These are phyloP conservation scores for Papilio demoleus DNA, from an alignment of 2,888 invertebrate species.

Conservation along the genomic window DNA sequence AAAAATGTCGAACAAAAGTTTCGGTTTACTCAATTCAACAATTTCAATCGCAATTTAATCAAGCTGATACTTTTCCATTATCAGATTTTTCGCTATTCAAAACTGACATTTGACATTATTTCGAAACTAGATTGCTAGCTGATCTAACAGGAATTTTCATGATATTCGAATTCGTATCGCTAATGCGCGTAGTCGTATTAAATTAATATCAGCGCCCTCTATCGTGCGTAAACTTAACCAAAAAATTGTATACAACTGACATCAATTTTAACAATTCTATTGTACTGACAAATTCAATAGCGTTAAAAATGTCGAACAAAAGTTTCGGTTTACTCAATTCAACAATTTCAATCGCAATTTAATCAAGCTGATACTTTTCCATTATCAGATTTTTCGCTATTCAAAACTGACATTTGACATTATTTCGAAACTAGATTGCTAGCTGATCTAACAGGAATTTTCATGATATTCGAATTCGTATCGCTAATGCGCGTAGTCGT, in stretches of 20 bases:
- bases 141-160: no score
- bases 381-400: constrained; percentile 1
- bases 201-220: no score
- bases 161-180: no score
- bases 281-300: background rate
- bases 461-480: no score
- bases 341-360: constrained; percentile 9
- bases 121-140: constrained; percentile 11
- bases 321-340: background rate
- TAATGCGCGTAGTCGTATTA: no score
- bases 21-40: background rate
- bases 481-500: no score
- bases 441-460: no score
- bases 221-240: no score
- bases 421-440: no score
- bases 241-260: no score
- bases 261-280: background rate
- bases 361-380: constrained; percentile 20
- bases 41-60: constrained; percentile 12
- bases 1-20: background rate
- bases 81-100: background rate
- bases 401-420: no score
- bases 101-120: constrained; percentile 4
- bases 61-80: constrained; percentile 19
- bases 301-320: background rate